Evolutionary conservation across 2,113 vertebrate species (phyloP).

Genomic region (Scomber colias): DNA sequence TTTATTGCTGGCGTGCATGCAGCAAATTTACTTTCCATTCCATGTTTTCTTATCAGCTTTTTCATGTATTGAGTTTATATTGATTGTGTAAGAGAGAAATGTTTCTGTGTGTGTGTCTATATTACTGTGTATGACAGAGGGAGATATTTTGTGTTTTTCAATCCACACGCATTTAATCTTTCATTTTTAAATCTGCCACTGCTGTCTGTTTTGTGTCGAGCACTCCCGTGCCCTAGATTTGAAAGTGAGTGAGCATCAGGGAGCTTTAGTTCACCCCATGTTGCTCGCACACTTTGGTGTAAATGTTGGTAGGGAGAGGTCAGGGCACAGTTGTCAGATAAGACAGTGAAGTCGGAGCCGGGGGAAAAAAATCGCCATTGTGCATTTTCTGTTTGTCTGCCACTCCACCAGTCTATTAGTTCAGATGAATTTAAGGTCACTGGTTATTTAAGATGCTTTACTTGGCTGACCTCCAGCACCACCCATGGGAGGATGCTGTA

Average conservation of each 20-base stretch:
- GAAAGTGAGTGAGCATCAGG: conserved; percentile 73
- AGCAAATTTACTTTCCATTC: conserved; percentile 12
- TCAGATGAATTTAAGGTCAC: conserved; percentile 68
- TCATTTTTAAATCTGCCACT: conserved; percentile 82
- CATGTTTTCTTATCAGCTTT: conserved; percentile 39
- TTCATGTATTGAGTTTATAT: conserved; percentile 34
- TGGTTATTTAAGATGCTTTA: conserved; percentile 76
- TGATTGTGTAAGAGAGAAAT: conserved; percentile 27
- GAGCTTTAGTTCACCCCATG: conserved; percentile 67
- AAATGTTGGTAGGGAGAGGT: conserved; percentile 57
- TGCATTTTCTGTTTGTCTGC: conserved; percentile 36
- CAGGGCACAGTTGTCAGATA: conserved; percentile 54
- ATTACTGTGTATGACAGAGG: conserved; percentile 11
- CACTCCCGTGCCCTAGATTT: conserved; percentile 81
- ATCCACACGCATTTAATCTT: conserved; percentile 81
- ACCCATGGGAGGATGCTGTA: conserved; percentile 57
- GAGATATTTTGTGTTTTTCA: conserved; percentile 63
- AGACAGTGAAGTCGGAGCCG: conserved; percentile 24
- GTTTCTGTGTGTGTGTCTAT: conserved; percentile 12
- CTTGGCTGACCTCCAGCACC: conserved; percentile 71
- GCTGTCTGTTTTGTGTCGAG: conserved; percentile 73
- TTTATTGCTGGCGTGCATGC: conserved; percentile 38
- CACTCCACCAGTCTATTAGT: conserved; percentile 13
- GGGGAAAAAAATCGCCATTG: conserved; percentile 1
- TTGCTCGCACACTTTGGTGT: conserved; percentile 57